These are phyloP conservation scores for Prunella himalayana DNA, from an alignment of 2,113 vertebrate species.

Conservation along the genomic window DNA sequence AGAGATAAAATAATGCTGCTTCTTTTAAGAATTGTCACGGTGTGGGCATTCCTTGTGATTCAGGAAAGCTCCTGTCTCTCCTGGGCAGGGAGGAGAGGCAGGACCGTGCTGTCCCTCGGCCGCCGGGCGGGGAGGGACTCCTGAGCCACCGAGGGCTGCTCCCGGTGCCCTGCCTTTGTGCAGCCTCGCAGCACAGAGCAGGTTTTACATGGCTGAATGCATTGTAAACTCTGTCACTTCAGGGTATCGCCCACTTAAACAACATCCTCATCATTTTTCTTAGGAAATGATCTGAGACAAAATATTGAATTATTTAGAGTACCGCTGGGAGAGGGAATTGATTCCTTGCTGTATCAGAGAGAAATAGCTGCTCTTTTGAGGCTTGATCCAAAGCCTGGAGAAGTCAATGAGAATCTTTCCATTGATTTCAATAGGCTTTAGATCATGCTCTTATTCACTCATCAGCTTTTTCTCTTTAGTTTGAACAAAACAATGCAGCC, in stretches of 20 bases:
- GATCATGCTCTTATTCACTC: constrained; percentile 25
- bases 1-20: not conserved
- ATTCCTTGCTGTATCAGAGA: constrained; percentile 59
- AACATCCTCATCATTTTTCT: constrained; percentile 61
- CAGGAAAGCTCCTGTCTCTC: not conserved
- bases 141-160: not conserved
- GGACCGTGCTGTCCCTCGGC: not conserved
- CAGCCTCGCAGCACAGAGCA: not conserved
- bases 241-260: constrained; percentile 39
- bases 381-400: constrained; percentile 47
- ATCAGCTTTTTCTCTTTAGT: constrained; percentile 26
- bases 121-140: fast-evolving
- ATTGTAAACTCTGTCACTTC: constrained; percentile 49
- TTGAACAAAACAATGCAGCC: constrained; percentile 27
- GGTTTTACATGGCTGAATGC: not conserved
- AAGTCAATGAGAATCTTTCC: constrained; percentile 52
- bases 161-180: not conserved
- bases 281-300: constrained; percentile 63
- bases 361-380: constrained; percentile 60
- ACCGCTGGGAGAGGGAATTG: constrained; percentile 55
- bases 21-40: fast-evolving
- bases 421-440: constrained; percentile 50
- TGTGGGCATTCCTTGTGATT: not conserved
- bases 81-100: not conserved
- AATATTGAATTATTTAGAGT: constrained; percentile 67